phyloP scores from a whole-genome alignment of 64 coral and sea anemone species.

The Acropora tenuis region DNA sequence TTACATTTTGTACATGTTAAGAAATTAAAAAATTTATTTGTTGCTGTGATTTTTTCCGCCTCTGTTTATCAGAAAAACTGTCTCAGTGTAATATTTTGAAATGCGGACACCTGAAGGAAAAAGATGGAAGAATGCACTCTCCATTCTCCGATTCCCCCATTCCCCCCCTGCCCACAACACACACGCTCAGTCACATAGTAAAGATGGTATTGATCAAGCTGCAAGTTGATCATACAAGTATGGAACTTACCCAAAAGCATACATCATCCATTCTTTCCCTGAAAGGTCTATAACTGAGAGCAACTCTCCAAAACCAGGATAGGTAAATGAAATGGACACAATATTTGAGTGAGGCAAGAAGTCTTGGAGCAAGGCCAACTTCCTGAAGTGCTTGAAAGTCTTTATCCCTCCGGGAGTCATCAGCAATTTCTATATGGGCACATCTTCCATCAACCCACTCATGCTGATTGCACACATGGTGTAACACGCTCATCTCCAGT shows the following conservation, averaged over 20 bases:
- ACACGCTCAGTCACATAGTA: no score
- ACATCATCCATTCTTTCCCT: neutral
- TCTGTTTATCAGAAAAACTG: no score
- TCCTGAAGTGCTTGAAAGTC: conserved; percentile 64
- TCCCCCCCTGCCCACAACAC: no score
- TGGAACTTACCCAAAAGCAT: conserved; percentile 21
- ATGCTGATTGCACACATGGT: conserved; percentile 16
- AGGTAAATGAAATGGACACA: conserved; percentile 46
- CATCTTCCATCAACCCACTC: conserved; percentile 37
- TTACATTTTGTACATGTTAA: no score
- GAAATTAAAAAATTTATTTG: no score
- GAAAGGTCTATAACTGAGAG: neutral
- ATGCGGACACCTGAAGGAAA: no score
- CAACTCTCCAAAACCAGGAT: neutral
- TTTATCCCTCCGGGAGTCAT: conserved; percentile 40
- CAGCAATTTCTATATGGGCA: neutral
- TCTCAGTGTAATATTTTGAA: no score
- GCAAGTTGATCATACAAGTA: neutral
- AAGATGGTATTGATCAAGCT: no score
- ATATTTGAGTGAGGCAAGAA: conserved; percentile 50
- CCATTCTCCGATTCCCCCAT: no score
- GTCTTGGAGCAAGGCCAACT: conserved; percentile 26
- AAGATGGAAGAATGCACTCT: no score
- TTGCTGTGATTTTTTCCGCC: no score
- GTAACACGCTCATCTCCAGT: conserved; percentile 21